phyloP scores from a whole-genome alignment of 2,113 vertebrate genomes.

The Zonotrichia leucophrys region DNA sequence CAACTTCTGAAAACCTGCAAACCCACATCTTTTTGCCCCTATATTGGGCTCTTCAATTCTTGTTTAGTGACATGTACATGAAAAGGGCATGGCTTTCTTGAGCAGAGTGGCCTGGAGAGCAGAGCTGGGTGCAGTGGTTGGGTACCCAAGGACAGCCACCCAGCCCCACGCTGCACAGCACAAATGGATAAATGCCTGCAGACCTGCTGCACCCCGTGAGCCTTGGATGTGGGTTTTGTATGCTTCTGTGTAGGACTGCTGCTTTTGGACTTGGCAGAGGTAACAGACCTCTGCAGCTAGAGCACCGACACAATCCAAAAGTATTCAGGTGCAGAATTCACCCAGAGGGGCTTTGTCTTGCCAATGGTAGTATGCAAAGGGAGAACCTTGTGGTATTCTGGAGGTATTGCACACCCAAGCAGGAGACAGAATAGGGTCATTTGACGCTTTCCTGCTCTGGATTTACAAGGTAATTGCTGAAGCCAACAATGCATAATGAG shows the following conservation, averaged over 20 bases:
- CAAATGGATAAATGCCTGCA: not conserved
- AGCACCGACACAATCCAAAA: not conserved
- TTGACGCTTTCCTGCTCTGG: not conserved
- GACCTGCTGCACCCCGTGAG: not conserved
- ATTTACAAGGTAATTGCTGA: not conserved
- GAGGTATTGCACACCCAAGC: not conserved
- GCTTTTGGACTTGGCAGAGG: not conserved
- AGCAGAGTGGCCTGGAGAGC: not conserved
- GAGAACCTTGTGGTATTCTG: not conserved
- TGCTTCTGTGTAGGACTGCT: not conserved
- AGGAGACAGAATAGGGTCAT: not conserved
- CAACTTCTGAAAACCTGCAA: not conserved
- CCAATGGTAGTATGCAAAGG: not conserved
- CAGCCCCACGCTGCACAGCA: rapidly evolving
- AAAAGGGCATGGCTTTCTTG: not conserved
- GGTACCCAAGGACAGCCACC: not conserved
- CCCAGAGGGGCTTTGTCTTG: not conserved
- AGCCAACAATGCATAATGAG: not conserved
- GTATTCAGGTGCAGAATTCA: not conserved
- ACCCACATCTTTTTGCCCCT: not conserved
- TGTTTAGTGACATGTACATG: not conserved
- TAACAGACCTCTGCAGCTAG: not conserved
- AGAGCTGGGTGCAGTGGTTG: not conserved
- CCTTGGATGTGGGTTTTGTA: not conserved
- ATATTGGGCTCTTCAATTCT: not conserved